Evolutionary conservation across 1,140 invertebrate genomes (phyloP).

Genomic region (Octopus bimaculoides): DNA sequence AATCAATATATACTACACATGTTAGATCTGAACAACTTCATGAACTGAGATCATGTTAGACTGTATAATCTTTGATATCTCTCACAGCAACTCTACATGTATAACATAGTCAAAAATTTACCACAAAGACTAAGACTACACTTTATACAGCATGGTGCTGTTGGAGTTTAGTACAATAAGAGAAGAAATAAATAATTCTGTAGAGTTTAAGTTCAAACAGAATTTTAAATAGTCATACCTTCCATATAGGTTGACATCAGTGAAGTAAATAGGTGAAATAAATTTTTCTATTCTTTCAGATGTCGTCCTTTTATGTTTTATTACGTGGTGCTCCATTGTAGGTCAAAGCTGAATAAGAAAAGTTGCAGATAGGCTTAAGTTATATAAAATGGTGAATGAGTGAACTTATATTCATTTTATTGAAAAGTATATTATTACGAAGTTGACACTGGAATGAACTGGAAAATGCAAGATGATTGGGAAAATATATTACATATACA

Average conservation of each 20-base stretch:
- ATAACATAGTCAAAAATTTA: slow-evolving; percentile 17
- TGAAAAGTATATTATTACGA: no score
- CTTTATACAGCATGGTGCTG: slow-evolving; percentile 12
- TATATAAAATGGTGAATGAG: no score
- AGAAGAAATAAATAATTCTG: not conserved
- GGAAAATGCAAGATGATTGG: no score
- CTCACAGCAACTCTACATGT: slow-evolving; percentile 11
- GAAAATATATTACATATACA: no score
- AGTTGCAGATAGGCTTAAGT: no score
- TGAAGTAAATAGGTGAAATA: slow-evolving; percentile 58
- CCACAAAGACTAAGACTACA: slow-evolving; percentile 9
- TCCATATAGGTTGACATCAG: slow-evolving; percentile 56
- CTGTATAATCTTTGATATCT: not conserved
- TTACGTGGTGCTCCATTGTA: slow-evolving; percentile 40
- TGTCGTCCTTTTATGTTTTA: slow-evolving; percentile 60
- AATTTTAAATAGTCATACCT: slow-evolving; percentile 33
- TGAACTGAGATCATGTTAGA: no score
- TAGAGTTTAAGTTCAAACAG: not conserved
- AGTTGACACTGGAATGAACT: no score
- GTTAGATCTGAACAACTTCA: no score
- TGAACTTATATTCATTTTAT: no score
- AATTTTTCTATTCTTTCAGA: slow-evolving; percentile 61
- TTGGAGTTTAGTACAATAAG: slow-evolving; percentile 19
- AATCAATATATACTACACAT: no score
- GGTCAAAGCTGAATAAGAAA: no score